These are phyloP conservation scores for Erpetoichthys calabaricus DNA, from an alignment of 2,797 vertebrate genomes.

Conservation along the genomic window DNA sequence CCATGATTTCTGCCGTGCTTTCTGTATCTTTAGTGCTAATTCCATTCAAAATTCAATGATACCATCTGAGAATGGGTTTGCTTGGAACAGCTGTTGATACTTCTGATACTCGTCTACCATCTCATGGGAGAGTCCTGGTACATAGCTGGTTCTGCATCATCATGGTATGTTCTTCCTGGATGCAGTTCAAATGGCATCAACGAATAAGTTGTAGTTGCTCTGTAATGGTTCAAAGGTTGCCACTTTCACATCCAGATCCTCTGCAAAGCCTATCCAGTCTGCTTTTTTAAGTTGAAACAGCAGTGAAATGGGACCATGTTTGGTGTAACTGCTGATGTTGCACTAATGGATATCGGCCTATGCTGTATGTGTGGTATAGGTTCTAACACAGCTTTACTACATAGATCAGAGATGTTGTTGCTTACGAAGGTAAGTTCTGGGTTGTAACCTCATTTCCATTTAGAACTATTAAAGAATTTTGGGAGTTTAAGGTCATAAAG, in stretches of 20 bases:
- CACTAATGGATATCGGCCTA: background rate
- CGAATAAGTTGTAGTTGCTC: background rate
- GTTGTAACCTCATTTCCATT: background rate
- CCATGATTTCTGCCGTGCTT: background rate
- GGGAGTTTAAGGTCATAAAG: background rate
- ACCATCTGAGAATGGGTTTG: background rate
- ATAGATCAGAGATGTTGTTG: background rate
- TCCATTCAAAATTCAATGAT: background rate
- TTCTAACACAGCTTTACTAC: background rate
- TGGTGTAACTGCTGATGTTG: background rate
- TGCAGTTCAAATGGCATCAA: background rate
- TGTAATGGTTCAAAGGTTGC: background rate
- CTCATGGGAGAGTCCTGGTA: background rate
- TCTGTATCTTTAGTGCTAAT: background rate
- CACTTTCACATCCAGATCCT: background rate
- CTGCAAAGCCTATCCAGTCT: background rate
- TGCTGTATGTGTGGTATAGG: background rate
- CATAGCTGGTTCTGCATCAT: background rate
- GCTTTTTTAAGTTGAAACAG: background rate
- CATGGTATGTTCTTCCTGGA: background rate
- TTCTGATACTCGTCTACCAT: background rate
- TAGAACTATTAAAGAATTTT: background rate
- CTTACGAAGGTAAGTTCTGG: background rate
- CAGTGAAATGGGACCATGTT: background rate
- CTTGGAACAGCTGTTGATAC: background rate